Conservation (phyloP, 1,140 invertebrate genomes). For the Drosophila persimilis region DNA sequence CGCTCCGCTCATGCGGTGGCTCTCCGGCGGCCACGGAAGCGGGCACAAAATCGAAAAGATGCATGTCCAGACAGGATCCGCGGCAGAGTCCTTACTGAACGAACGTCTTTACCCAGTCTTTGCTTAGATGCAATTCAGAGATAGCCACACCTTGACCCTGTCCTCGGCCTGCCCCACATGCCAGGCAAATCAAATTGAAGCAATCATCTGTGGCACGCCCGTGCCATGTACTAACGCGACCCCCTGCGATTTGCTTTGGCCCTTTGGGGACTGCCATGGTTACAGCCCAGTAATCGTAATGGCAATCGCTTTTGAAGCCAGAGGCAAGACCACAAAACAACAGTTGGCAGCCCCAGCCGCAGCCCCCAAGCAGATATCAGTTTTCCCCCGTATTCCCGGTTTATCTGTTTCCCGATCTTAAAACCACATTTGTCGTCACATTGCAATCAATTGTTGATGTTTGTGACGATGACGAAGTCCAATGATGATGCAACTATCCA, state of each 20-base stretch:
- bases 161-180: slow-evolving; percentile 15
- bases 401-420: too few relatives aligned
- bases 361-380: background rate
- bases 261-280: slow-evolving; percentile 51
- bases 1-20: slow-evolving; percentile 51
- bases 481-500: slow-evolving; percentile 44
- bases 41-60: slow-evolving; percentile 78
- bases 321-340: background rate
- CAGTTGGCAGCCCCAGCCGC: slow-evolving; percentile 5
- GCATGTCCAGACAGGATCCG: slow-evolving; percentile 38
- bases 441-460: slow-evolving; percentile 37
- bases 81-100: background rate
- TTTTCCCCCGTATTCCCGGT: slow-evolving; percentile 9
- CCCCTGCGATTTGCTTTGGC: slow-evolving; percentile 65
- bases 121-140: slow-evolving; percentile 25
- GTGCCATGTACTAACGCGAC: slow-evolving; percentile 9
- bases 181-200: slow-evolving; percentile 60
- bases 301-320: background rate
- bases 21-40: slow-evolving; percentile 57
- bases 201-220: slow-evolving; percentile 53
- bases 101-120: background rate
- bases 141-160: slow-evolving; percentile 30
- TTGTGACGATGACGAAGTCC: slow-evolving; percentile 18
- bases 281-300: slow-evolving; percentile 18
- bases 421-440: slow-evolving; percentile 35